Percentiles rank a stretch among this genome's conserved stretches.
Conservation (phyloP, 2,113 vertebrate species). For the Microcebus lehilahytsara region DNA sequence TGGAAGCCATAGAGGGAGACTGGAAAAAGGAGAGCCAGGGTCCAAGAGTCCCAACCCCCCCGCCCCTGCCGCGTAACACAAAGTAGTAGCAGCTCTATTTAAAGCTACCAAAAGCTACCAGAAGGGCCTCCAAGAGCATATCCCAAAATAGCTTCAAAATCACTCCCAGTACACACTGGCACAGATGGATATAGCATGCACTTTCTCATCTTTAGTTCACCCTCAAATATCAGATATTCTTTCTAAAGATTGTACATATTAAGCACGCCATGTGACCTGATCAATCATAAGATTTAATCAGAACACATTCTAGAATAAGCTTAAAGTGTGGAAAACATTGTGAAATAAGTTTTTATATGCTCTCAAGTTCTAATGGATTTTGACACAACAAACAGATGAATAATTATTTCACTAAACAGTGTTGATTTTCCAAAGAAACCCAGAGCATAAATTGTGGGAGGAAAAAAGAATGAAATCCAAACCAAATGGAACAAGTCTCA, state of each 20-base stretch:
- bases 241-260: not conserved
- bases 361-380: constrained; percentile 16
- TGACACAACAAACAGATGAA: constrained; percentile 28
- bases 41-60: not conserved
- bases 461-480: constrained; percentile 48
- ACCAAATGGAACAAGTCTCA: constrained; percentile 12
- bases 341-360: not conserved
- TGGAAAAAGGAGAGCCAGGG: not conserved
- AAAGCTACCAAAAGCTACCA: constrained; percentile 46
- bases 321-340: not conserved
- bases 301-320: constrained; percentile 3
- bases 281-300: not conserved
- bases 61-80: not conserved
- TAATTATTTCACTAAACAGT: constrained; percentile 27
- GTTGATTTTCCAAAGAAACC: constrained; percentile 37
- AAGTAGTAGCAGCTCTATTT: constrained; percentile 39
- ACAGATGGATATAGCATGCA: not conserved
- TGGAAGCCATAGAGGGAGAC: not conserved
- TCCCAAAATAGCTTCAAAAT: constrained; percentile 56
- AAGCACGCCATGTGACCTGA: not conserved
- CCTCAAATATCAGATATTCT: not conserved
- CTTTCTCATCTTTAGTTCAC: not conserved
- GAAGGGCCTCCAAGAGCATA: constrained; percentile 44
- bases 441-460: constrained; percentile 1
- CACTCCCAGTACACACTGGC: not conserved